A percentile compares a stretch with the other conserved stretches of the same genome.
Evolutionary conservation across 2,797 vertebrate species (phyloP).

Genomic region (Phalloptychus januarius): DNA sequence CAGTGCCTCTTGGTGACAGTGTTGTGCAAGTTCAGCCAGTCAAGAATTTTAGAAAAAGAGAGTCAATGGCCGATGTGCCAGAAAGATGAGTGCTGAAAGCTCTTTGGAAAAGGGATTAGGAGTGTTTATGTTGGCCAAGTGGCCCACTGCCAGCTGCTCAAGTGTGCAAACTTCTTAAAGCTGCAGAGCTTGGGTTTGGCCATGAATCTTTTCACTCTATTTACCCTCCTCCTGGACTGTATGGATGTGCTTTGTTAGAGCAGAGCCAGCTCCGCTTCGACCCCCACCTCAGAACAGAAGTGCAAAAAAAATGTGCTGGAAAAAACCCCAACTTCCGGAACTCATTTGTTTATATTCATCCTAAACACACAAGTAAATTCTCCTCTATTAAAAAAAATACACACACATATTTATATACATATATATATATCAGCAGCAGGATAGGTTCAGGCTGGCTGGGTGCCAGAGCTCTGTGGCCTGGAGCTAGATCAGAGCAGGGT

Average conservation of each 20-base stretch:
- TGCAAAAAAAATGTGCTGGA: slow-evolving; percentile 17
- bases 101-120: slow-evolving; percentile 85
- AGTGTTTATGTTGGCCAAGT: slow-evolving; percentile 83
- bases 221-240: slow-evolving; percentile 61
- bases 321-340: slow-evolving; percentile 24
- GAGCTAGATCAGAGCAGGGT: slow-evolving; percentile 71
- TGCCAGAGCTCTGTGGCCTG: slow-evolving; percentile 68
- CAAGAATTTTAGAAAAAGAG: slow-evolving; percentile 55
- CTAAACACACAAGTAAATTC: slow-evolving; percentile 1
- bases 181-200: slow-evolving; percentile 68
- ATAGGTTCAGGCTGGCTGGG: slow-evolving; percentile 53
- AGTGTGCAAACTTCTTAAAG: slow-evolving; percentile 82
- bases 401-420: too few species aligned
- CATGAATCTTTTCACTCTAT: slow-evolving; percentile 66
- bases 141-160: slow-evolving; percentile 77
- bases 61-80: slow-evolving; percentile 70
- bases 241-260: slow-evolving; percentile 68
- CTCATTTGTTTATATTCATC: slow-evolving; percentile 3
- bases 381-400: background rate
- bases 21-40: slow-evolving; percentile 19
- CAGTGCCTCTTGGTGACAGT: slow-evolving; percentile 73
- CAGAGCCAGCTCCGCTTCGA: slow-evolving; percentile 40
- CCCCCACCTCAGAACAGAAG: slow-evolving; percentile 30
- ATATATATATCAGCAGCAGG: slow-evolving; percentile 39
- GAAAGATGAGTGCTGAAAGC: slow-evolving; percentile 83